Evolutionary conservation across 2,113 vertebrate species (phyloP), one percentile per base, ranked within the genome.

Genomic region (Pavo muticus): DNA sequence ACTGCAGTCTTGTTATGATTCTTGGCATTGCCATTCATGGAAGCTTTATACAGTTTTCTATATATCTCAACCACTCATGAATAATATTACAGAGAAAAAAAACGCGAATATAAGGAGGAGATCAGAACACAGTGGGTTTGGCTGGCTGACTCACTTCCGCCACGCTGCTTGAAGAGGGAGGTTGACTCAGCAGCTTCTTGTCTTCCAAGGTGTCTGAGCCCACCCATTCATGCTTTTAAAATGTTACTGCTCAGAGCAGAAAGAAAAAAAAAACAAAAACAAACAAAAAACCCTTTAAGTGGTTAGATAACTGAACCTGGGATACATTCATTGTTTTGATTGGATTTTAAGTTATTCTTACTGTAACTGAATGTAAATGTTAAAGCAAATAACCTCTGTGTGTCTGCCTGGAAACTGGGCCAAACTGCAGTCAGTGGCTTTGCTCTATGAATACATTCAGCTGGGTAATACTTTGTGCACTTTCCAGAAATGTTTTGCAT

Each of bases 401-500:
- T 76, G n/a, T 90, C 72, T 89, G 32, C 74, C 64, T 92, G 79
- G 63, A 95, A 94, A 80, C 10, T 2, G 4, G n/a, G 59, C 70
- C 87, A 90, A 70, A 91, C 45, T 57, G 44, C 94, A 79, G 68
- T 19, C 25, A 18, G 37, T 42, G 52, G 10, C 47, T 93, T 54
- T 44, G 32, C 11, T 78, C 85, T 79, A 8, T 72, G 61, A 85
- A 80, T 73, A 76, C 61, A 77, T 79, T 32, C 42, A 76, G 10
- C 59, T 80, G 39, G 30, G 79, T 95, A 84, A 75, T 78, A 29
- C 67, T 82, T 64, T 72, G 39, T 77, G 89, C 47, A 40, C 50
- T 72, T 17, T 52, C 40, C 44, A 87, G 32, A 16, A 69, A n/a
- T 20, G n/a, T 84, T 91, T 95, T 84, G 40, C 19, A 60, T 63